Percentiles rank a stretch among this genome's conserved stretches.
These are phyloP conservation scores for Gambelia wislizenii DNA, from an alignment of 2,797 vertebrate species.

Conservation along the genomic window DNA sequence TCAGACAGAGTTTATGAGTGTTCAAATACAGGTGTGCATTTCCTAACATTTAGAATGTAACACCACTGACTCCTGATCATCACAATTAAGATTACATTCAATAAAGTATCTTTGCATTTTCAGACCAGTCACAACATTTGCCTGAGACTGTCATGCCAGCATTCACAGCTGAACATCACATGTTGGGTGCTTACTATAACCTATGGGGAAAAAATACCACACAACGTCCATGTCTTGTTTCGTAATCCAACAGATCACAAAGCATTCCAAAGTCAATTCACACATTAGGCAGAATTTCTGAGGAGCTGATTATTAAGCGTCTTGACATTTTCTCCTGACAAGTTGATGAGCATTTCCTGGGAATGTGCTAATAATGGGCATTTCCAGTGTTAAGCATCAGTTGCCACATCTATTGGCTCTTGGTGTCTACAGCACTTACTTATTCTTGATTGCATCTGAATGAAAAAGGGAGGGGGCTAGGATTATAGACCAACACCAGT, in stretches of 20 bases:
- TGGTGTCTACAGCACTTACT: slow-evolving; percentile 78
- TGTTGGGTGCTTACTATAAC: not conserved
- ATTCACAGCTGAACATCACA: not conserved
- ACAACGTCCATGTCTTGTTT: not conserved
- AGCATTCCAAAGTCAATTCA: not conserved
- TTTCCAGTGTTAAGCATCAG: slow-evolving; percentile 73
- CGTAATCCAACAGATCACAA: not conserved
- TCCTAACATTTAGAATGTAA: not conserved
- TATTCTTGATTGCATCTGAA: slow-evolving; percentile 80
- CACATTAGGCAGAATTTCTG: slow-evolving; percentile 28
- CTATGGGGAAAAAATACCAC: not conserved
- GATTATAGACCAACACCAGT: slow-evolving; percentile 71
- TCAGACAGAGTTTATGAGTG: not conserved
- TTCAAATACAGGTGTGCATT: not conserved
- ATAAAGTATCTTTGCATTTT: not conserved
- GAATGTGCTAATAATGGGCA: slow-evolving; percentile 75
- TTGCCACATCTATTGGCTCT: slow-evolving; percentile 73
- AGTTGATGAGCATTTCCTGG: slow-evolving; percentile 72
- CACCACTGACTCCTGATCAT: not conserved
- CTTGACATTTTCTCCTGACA: slow-evolving; percentile 71
- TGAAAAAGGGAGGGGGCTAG: slow-evolving; percentile 66
- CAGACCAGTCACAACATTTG: not conserved
- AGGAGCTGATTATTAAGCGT: slow-evolving; percentile 64
- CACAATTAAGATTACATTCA: slow-evolving; percentile 4
- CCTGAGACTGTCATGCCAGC: not conserved